Evolutionary conservation across 2,113 vertebrate genomes (phyloP), one percentile per base, ranked within the genome.

Genomic region (Scomber colias): DNA sequence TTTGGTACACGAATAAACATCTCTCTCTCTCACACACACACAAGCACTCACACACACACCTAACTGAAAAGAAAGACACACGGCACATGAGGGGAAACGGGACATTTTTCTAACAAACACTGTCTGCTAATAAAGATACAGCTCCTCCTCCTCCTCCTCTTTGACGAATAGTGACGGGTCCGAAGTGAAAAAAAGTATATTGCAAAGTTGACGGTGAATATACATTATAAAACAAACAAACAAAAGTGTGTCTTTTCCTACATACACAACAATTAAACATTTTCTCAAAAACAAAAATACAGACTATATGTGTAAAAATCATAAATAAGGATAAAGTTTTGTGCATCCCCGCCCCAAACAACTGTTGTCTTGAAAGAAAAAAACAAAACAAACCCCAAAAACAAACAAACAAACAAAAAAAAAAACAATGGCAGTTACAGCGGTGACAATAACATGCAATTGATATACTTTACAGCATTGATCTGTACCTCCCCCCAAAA

Each of bases 271-370:
- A 85, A 88, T 82, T 77, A 71, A 87, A 90, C 59, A 76, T 68
- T 59, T 78, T 77, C 51, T 16, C 27, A 79, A 69, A 71, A 86
- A 74, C n/a, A 79, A 83, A 89, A 86, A 80, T 71, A 88, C 86
- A 85, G 70, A 90, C 75, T 90, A 92, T 76, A 79, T 55, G 77
- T 89, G 89, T 93, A 94, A 90, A 93, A 95, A 93, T 94, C 87
- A 95, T 95, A 95, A 95, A 95, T 95, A 94, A 92, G 90, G 81
- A 92, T 90, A 88, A 89, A 90, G 62, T 89, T 90, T 85, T 93
- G 88, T 92, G 92, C 90, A 84, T 84, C 83, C 87, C 87, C 84
- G 45, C 71, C 82, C 82, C 60, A 73, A 83, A 69, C 60, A 3
- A 78, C 81, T 67, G 64, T 72, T 59, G 82, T 81, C 68, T 84